phyloP scores from a whole-genome alignment of 2,113 vertebrate species.

The Dromaius novaehollandiae region DNA sequence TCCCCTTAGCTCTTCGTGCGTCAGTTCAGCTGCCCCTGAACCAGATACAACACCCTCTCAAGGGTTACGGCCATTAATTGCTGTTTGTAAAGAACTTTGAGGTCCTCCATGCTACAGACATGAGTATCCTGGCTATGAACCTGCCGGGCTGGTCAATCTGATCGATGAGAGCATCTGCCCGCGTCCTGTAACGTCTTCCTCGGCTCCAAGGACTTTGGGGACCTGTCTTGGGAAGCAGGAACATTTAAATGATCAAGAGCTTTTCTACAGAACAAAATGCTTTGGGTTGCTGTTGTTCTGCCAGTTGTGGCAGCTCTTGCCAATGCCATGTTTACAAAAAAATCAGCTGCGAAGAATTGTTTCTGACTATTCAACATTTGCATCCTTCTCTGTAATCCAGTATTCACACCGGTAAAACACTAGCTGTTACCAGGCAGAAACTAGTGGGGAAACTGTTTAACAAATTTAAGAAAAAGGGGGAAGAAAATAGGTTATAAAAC shows the following conservation, averaged over 20 bases:
- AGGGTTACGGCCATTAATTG: slow-evolving; percentile 64
- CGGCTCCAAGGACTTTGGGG: not conserved
- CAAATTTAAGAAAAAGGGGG: not conserved
- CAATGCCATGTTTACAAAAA: not conserved
- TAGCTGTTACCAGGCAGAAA: not conserved
- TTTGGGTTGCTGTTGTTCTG: not conserved
- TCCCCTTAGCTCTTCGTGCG: slow-evolving; percentile 49
- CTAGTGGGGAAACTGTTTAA: not conserved
- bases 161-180: not conserved
- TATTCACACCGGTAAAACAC: rapidly evolving
- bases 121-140: not conserved
- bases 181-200: not conserved
- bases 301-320: not conserved
- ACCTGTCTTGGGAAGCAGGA: not conserved
- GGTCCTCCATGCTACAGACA: not conserved
- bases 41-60: slow-evolving; percentile 56
- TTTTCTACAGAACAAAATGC: not conserved
- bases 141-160: not conserved
- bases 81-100: not conserved
- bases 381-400: not conserved
- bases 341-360: not conserved
- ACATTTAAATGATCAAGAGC: not conserved
- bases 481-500: not conserved
- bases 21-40: slow-evolving; percentile 60
- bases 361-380: not conserved